Conservation (phyloP, 2,797 vertebrate genomes). For the Enoplosus armatus region DNA sequence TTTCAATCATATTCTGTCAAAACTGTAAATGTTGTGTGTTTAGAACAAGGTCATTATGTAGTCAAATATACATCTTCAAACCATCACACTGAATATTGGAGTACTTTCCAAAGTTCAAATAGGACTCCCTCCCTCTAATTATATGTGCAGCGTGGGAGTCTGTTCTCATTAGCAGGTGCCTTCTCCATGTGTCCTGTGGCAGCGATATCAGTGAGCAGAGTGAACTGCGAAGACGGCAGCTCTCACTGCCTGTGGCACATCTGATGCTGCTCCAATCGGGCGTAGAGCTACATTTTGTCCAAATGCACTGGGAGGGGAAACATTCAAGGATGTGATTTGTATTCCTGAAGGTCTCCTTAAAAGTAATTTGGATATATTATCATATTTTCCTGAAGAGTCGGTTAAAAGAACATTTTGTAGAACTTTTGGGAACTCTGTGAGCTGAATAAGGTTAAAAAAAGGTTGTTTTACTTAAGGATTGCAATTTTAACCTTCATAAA, state of each 20-base stretch:
- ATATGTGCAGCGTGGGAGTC: constrained; percentile 51
- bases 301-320: constrained; percentile 24
- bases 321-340: constrained; percentile 27
- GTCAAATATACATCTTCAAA: constrained; percentile 37
- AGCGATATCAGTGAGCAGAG: constrained; percentile 39
- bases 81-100: constrained; percentile 55
- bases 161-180: constrained; percentile 72
- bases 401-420: neutral
- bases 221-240: constrained; percentile 45
- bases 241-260: constrained; percentile 51
- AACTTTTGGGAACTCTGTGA: neutral
- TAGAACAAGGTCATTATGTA: constrained; percentile 22
- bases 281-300: constrained; percentile 15
- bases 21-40: constrained; percentile 4
- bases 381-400: constrained; percentile 1
- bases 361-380: constrained; percentile 24
- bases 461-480: neutral
- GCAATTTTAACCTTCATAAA: neutral
- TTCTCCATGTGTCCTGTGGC: constrained; percentile 55
- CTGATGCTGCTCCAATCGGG: constrained; percentile 10
- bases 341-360: constrained; percentile 31
- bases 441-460: neutral
- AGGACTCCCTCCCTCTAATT: constrained; percentile 58
- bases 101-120: constrained; percentile 53
- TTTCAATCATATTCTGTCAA: neutral